Evolutionary conservation across 1,140 invertebrate species (phyloP).

Genomic region (Wasmannia auropunctata): DNA sequence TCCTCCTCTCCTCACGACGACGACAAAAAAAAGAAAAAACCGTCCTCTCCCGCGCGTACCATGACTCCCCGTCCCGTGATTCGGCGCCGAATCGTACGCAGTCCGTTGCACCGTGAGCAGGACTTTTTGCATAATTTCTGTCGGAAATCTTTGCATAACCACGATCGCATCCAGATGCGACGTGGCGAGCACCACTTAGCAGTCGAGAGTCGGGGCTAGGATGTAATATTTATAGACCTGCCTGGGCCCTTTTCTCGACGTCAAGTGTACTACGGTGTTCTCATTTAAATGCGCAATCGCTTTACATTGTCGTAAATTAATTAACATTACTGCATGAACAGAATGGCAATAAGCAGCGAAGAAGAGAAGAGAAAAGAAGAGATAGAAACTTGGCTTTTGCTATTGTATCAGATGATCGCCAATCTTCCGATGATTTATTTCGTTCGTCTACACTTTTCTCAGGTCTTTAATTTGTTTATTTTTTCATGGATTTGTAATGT

Average conservation of each 20-base stretch:
- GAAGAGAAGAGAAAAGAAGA: not conserved
- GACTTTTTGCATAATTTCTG: constrained; percentile 66
- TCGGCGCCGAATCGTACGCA: constrained; percentile 60
- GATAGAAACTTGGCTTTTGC: not conserved
- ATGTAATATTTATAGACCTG: constrained; percentile 61
- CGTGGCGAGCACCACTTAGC: constrained; percentile 51
- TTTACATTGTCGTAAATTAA: constrained; percentile 17
- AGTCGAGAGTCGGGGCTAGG: constrained; percentile 18
- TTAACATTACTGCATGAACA: not conserved
- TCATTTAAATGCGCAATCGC: constrained; percentile 16
- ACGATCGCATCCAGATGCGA: constrained; percentile 66
- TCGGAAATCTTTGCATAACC: constrained; percentile 68
- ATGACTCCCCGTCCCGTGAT: constrained; percentile 14
- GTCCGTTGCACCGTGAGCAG: constrained; percentile 28
- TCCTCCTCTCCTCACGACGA: not conserved
- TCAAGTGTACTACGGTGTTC: constrained; percentile 3
- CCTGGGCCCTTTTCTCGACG: constrained; percentile 20
- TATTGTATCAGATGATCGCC: not conserved
- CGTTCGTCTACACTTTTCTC: not conserved
- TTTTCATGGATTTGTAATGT: not conserved
- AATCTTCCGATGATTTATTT: not conserved
- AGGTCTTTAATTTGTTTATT: not conserved
- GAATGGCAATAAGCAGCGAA: not conserved
- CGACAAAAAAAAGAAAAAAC: constrained; percentile 41
- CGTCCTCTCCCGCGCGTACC: constrained; percentile 46